These are phyloP conservation scores for Galagoides demidoff DNA, from an alignment of 2,797 vertebrate species.

Conservation along the genomic window DNA sequence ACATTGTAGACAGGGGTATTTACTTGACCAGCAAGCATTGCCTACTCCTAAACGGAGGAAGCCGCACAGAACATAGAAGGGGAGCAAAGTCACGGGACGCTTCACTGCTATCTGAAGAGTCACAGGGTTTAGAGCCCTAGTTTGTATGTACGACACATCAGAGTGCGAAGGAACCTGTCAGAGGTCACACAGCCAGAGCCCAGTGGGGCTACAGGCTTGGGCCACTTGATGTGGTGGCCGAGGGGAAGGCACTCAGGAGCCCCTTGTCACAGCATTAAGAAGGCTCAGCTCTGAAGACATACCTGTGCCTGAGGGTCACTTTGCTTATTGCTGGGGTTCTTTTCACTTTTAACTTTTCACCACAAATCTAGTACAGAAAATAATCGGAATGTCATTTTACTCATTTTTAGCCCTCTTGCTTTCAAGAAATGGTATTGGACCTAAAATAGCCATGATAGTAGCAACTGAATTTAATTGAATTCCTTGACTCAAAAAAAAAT, in stretches of 20 bases:
- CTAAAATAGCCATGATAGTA: constrained; percentile 12
- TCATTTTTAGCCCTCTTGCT: not conserved
- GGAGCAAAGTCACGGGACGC: not conserved
- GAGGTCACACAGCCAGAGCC: not conserved
- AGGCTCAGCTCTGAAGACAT: not conserved
- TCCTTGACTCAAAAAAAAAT: not conserved
- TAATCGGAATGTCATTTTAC: not conserved
- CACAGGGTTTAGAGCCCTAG: not conserved
- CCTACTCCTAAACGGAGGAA: not conserved
- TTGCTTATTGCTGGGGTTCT: not conserved
- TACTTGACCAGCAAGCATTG: not conserved
- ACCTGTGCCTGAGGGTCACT: not conserved
- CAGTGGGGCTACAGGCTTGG: not conserved
- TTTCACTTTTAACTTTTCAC: constrained; percentile 24
- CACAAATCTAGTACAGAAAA: not conserved
- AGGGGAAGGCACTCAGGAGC: not conserved
- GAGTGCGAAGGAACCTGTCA: not conserved
- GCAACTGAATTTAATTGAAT: constrained; percentile 7
- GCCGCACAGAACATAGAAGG: not conserved
- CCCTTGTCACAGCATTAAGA: not conserved
- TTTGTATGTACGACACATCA: not conserved
- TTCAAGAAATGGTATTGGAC: not conserved
- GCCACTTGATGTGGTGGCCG: not conserved
- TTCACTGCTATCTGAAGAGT: not conserved
- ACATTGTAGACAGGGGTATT: not conserved